A percentile compares a stretch with the other conserved stretches of the same genome.
phyloP scores from a whole-genome alignment of 2,797 vertebrate species.

The Onychomys leucogaster region DNA sequence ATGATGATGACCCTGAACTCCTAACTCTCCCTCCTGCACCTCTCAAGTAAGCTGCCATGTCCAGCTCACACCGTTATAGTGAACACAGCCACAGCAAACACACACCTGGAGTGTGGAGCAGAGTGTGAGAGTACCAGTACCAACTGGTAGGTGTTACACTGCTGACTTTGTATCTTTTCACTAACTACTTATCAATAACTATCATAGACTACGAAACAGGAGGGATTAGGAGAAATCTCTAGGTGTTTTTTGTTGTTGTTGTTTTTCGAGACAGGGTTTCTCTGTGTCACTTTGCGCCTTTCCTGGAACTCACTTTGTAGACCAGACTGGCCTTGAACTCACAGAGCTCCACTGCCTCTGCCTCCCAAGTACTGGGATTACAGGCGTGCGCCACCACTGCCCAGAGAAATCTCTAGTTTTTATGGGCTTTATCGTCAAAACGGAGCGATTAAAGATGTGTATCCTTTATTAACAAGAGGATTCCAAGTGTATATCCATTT shows the following conservation, averaged over 20 bases:
- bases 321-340: too few relatives aligned
- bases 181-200: neutral
- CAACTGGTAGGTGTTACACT: neutral
- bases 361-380: too few relatives aligned
- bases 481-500: neutral
- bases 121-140: neutral
- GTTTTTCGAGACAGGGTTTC: too few relatives aligned
- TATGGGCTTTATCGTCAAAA: neutral
- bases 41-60: neutral
- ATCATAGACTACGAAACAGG: neutral
- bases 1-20: neutral
- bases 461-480: neutral
- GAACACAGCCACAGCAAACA: neutral
- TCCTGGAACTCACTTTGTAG: too few relatives aligned
- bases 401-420: neutral
- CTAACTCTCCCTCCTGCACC: neutral
- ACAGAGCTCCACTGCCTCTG: too few relatives aligned
- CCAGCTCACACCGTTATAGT: neutral
- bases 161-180: conserved; percentile 36
- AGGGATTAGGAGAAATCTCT: neutral
- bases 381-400: too few relatives aligned
- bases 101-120: neutral
- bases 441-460: neutral
- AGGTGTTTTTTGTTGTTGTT: too few relatives aligned
- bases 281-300: too few relatives aligned